Base-by-base conservation (phyloP, 2,797 vertebrate genomes). In the Pseudomugil tenellus region DNA sequence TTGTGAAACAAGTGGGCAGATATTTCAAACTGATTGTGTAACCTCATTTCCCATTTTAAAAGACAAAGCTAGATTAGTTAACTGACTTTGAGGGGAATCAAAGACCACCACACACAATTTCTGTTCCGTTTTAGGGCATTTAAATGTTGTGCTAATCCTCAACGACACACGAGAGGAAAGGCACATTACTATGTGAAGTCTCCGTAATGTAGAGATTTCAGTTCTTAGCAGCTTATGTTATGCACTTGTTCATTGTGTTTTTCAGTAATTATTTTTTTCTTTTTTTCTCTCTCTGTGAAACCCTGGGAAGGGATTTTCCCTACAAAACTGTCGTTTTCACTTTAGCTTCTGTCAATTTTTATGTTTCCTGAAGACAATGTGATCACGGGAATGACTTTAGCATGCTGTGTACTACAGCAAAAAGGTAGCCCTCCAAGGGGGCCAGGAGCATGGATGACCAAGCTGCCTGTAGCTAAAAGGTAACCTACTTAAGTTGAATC, bases 61-160 rank as follows among this genome's bases (percentile, higher is more conserved):
- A 82, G 79, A 86, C 80, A 87, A 88, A 85, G 66, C 16, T 63
- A 63, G 80, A 87, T 80, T 76, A 84, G 80, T 74, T 63, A 67
- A 74, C 64, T 28, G 59, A 70, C 80, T 67, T 61, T 54, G 54
- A 55, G 3, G 51, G 25, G 49, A 67, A 77, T 81, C 56, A 65
- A 72, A 70, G 67, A 3, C 51, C 37, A 54, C 52, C 78, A 73
- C 75, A 77, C 70, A 31, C 63, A 65, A 53, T 70, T 79, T 63
- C 70, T 25, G 63, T 68, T 58, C 67, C 35, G 68, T 66, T 65
- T 78, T 14, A 46, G 51, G 32, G 39, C 41, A 29, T 77, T 84
- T 72, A 77, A 55, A 57, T 13, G 58, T 13, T 0, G 6, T 2
- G 3, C 51, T 81, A 82, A 87, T 87, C 77, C 76, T 70, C 55